Conservation (phyloP, 1,140 invertebrate genomes). For the Pseudomyrmex concolor region DNA sequence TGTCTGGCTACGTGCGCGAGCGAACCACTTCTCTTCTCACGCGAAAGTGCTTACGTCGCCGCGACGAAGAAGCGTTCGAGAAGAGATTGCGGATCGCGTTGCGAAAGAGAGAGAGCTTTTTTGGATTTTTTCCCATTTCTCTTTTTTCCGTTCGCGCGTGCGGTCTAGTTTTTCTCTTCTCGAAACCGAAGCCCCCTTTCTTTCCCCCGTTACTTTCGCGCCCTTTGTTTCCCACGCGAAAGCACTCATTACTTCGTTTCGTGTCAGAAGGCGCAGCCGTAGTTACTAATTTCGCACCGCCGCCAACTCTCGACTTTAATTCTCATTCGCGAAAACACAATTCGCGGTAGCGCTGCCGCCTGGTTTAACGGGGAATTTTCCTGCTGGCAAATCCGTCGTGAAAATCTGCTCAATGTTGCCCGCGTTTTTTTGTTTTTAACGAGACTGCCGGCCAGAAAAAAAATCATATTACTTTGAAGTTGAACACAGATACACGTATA, state of each 20-base stretch:
- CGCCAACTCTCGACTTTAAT: conserved; percentile 57
- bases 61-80: conserved; percentile 62
- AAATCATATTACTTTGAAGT: no score
- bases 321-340: conserved; percentile 59
- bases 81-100: conserved; percentile 63
- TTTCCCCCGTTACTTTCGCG: background rate
- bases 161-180: conserved; percentile 21
- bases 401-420: conserved; percentile 32
- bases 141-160: background rate
- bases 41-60: conserved; percentile 75
- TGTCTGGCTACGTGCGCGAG: conserved; percentile 69
- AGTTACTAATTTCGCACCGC: conserved; percentile 69
- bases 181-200: conserved; percentile 47
- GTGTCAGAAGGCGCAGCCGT: conserved; percentile 58
- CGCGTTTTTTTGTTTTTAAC: conserved; percentile 21
- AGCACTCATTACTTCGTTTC: conserved; percentile 64
- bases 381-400: conserved; percentile 15
- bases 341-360: conserved; percentile 45
- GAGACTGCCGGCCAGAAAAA: background rate
- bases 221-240: conserved; percentile 64
- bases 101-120: conserved; percentile 50
- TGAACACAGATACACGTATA: no score
- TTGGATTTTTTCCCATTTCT: conserved; percentile 35
- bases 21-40: conserved; percentile 72
- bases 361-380: conserved; percentile 35